Evolutionary conservation across 2,113 vertebrate genomes (phyloP).

Genomic region (Butorides virescens): DNA sequence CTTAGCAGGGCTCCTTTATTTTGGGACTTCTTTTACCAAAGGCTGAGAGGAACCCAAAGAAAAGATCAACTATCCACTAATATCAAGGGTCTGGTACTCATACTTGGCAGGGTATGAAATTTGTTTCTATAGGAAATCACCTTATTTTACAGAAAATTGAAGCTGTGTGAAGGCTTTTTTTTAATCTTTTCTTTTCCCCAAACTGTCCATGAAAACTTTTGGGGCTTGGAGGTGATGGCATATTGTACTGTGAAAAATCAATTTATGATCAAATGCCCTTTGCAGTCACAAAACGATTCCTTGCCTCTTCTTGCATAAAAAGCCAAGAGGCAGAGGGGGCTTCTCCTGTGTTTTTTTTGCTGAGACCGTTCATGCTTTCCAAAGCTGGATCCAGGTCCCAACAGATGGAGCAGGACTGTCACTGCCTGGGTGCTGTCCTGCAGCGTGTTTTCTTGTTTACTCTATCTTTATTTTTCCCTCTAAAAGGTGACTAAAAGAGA

Average conservation of each 20-base stretch:
- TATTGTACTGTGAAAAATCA: constrained; percentile 1
- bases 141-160: not conserved
- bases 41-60: not conserved
- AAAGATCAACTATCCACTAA: constrained; percentile 19
- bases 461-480: not conserved
- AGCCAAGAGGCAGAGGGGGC: not conserved
- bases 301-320: not conserved
- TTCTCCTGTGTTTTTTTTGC: not conserved
- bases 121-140: constrained; percentile 25
- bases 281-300: not conserved
- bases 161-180: not conserved
- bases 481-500: not conserved
- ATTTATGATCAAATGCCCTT: not conserved
- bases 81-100: not conserved
- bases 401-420: fast-evolving
- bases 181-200: not conserved
- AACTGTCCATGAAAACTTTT: not conserved
- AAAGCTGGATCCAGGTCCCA: not conserved
- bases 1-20: not conserved
- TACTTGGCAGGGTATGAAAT: not conserved
- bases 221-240: not conserved
- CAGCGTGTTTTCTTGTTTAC: not conserved
- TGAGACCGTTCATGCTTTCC: not conserved
- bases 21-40: constrained; percentile 9
- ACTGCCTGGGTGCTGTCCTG: fast-evolving